Evolutionary conservation across 2,797 vertebrate species (phyloP).

Genomic region (Hypotaenidia philippensis): DNA sequence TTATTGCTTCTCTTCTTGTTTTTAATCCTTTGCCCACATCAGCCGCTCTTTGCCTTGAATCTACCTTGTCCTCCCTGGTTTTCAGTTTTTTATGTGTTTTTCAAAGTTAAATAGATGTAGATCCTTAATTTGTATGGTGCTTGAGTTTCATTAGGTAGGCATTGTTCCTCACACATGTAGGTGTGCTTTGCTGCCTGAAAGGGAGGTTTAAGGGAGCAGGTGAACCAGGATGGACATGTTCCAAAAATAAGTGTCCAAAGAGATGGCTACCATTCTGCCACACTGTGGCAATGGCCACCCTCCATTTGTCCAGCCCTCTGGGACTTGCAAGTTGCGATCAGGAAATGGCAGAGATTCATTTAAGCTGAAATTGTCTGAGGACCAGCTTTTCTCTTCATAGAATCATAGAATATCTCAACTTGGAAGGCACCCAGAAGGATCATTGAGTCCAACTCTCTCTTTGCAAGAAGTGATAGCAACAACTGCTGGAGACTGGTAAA

Average conservation of each 20-base stretch:
- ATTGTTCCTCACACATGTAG: not conserved
- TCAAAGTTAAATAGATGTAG: not conserved
- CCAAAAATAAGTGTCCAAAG: not conserved
- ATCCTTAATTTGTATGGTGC: not conserved
- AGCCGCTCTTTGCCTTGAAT: not conserved
- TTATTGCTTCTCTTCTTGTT: not conserved
- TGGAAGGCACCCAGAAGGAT: not conserved
- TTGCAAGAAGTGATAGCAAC: not conserved
- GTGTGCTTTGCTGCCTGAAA: not conserved
- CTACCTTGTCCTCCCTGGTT: not conserved
- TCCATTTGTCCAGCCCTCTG: not conserved
- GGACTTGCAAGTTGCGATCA: not conserved
- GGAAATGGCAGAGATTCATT: not conserved
- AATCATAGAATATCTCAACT: not conserved
- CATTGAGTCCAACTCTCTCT: not conserved
- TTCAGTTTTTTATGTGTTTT: not conserved
- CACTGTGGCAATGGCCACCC: fast-evolving
- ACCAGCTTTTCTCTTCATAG: not conserved
- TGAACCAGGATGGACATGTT: not conserved
- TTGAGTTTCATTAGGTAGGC: not conserved
- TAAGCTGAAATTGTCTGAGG: not conserved
- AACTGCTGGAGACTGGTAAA: not conserved
- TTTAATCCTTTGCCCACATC: not conserved
- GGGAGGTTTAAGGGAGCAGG: not conserved
- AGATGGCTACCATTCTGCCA: not conserved